Base-by-base conservation (phyloP, 2,888 invertebrate genomes). In the Galerucella nymphaeae region DNA sequence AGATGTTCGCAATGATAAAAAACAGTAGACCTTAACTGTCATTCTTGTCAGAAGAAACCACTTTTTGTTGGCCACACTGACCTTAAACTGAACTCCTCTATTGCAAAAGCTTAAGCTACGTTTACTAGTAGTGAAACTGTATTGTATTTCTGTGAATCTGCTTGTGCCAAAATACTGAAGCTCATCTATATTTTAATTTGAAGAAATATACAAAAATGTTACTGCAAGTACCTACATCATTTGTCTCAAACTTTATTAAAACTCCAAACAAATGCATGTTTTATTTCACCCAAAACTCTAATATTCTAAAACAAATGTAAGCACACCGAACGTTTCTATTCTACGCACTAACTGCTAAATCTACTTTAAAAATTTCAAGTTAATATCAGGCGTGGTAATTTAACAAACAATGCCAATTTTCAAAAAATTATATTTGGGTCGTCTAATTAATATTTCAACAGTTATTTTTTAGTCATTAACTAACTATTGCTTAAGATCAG, bases 331-430 rank as follows among this genome's bases (percentile, higher is more conserved):
- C 18, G 45, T 13, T 45, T 53, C 53, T 53, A 53, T 53, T 53
- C 53, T 53, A 53, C 16, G 18, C 6, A 9, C 18, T 53, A 53
- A 6, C 53, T 53, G 2, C 45, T 45, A 45, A 53, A 16, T 53
- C 53, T 53, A 53, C 53, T 18, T n/a, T 16, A 18, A 18, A 2
- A 53, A 53, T 53, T 14, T n/a, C n/a, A n/a, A 16, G 50, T 16
- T 53, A n/a, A 48, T 48, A 48, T 48, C 48, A 48, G 48, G 48
- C 48, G 5, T 48, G 53, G 18, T 53, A 53, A 18, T 53, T 53
- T 53, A 16, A 53, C 18, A 53, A 53, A 18, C 30, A 14, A 45
- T 5, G 45, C 45, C 14, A 13, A 3, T 45, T 45, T 14, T 45
- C 14, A 30, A 30, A 30, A 8, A 30, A 30, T 30, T 30, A 30